These are phyloP conservation scores for Champsocephalus esox DNA, from an alignment of 2,797 vertebrate genomes.

Conservation along the genomic window DNA sequence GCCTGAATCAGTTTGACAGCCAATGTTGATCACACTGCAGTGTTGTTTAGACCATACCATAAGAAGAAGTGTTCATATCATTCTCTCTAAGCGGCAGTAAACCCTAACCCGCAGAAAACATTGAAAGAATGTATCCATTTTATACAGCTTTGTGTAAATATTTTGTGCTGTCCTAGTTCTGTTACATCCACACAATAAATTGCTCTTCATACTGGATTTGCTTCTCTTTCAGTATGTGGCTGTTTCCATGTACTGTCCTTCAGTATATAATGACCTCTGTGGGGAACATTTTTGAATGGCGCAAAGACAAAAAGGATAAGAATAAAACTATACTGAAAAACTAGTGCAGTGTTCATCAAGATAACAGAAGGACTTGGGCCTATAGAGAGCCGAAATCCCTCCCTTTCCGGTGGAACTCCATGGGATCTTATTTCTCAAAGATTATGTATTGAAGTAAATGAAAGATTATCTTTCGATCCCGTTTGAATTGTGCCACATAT, in stretches of 20 bases:
- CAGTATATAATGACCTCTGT: slow-evolving; percentile 41
- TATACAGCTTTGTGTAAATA: not conserved
- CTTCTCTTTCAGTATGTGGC: not conserved
- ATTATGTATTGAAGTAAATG: no score
- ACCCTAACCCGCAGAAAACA: not conserved
- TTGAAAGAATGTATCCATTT: not conserved
- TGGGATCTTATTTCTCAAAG: no score
- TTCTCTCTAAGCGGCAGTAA: slow-evolving; percentile 20
- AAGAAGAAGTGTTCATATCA: slow-evolving; percentile 17
- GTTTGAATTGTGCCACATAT: no score
- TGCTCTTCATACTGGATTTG: slow-evolving; percentile 11
- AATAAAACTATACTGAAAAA: slow-evolving; percentile 24
- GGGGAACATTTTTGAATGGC: slow-evolving; percentile 28
- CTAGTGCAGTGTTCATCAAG: not conserved
- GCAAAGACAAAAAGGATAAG: slow-evolving; percentile 25
- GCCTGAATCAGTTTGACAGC: no score
- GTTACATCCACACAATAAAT: not conserved
- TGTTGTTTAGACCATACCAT: not conserved
- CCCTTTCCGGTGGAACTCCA: no score
- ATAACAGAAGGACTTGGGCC: not conserved
- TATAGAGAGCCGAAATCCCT: no score
- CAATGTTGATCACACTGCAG: not conserved
- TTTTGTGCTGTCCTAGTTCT: not conserved
- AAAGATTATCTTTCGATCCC: no score
- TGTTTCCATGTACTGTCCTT: slow-evolving; percentile 8